phyloP scores from a whole-genome alignment of 2,888 invertebrate genomes.

The Apamea epomidion region DNA sequence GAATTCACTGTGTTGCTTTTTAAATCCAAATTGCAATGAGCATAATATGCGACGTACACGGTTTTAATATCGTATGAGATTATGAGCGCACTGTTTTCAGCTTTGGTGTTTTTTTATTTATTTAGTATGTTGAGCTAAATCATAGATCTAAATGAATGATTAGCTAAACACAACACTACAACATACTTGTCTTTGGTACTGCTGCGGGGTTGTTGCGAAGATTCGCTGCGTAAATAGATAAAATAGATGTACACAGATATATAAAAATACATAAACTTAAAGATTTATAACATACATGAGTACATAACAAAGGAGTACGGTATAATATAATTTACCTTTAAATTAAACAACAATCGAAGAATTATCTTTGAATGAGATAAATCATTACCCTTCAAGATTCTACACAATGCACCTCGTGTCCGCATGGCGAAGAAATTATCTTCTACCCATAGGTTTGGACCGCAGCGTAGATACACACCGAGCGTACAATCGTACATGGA shows the following conservation, averaged over 20 bases:
- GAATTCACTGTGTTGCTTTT: neutral
- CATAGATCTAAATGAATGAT: constrained; percentile 41
- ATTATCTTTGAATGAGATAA: neutral
- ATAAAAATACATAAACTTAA: neutral
- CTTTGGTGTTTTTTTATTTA: neutral
- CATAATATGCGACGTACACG: neutral
- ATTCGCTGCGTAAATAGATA: constrained; percentile 79
- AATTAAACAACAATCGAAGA: neutral
- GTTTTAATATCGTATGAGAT: neutral
- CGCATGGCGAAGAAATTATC: neutral
- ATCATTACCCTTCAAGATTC: neutral
- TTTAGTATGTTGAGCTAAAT: constrained; percentile 2
- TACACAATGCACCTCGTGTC: neutral
- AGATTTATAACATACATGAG: neutral
- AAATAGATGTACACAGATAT: constrained; percentile 35
- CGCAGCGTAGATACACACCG: neutral
- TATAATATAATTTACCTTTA: neutral
- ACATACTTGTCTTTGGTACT: constrained; percentile 83
- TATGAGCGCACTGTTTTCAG: neutral
- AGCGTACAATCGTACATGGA: neutral
- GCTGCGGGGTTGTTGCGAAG: constrained; percentile 81
- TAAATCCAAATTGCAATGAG: neutral
- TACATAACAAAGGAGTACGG: neutral
- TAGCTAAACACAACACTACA: constrained; percentile 75
- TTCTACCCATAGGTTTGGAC: neutral